A percentile compares a stretch with the other conserved stretches of the same genome.
These are phyloP conservation scores for Limnothrissa miodon DNA, from an alignment of 2,113 vertebrate species.

Conservation along the genomic window DNA sequence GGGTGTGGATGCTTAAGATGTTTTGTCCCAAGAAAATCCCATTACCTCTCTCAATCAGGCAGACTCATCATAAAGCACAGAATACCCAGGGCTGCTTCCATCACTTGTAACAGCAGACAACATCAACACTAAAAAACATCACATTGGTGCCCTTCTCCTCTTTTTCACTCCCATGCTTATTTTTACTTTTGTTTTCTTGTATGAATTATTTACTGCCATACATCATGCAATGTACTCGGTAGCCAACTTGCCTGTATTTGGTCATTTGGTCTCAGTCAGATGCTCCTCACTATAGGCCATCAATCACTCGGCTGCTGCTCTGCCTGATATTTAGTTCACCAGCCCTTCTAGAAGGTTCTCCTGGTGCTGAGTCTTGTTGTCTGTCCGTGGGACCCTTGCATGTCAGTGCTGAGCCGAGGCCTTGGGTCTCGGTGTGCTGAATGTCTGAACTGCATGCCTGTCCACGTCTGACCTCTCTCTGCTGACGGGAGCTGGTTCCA, in stretches of 20 bases:
- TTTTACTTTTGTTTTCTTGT: neutral
- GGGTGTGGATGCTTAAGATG: neutral
- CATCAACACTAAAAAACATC: neutral
- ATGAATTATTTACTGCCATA: conserved; percentile 2
- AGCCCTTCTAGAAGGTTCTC: conserved; percentile 3
- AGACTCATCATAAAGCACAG: neutral
- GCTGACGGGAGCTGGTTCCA: conserved; percentile 4
- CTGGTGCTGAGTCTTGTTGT: conserved; percentile 14
- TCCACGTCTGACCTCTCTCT: conserved; percentile 12
- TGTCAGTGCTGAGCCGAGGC: conserved; percentile 11
- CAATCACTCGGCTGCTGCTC: neutral
- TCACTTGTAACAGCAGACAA: neutral
- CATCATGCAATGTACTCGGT: conserved; percentile 6
- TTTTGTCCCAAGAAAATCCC: neutral
- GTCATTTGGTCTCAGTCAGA: neutral
- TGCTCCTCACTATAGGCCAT: neutral
- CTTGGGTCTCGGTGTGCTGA: neutral
- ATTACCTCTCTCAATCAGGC: conserved; percentile 6
- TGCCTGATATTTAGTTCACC: conserved; percentile 13
- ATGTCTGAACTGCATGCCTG: conserved; percentile 6
- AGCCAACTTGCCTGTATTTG: neutral
- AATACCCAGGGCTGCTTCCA: conserved; percentile 3
- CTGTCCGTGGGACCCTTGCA: neutral
- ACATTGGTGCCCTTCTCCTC: neutral
- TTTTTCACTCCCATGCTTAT: neutral